Evolutionary conservation across 2,888 invertebrate genomes (phyloP), one percentile per base, ranked within the genome.

Genomic region (Orthonychiurus folsomi): DNA sequence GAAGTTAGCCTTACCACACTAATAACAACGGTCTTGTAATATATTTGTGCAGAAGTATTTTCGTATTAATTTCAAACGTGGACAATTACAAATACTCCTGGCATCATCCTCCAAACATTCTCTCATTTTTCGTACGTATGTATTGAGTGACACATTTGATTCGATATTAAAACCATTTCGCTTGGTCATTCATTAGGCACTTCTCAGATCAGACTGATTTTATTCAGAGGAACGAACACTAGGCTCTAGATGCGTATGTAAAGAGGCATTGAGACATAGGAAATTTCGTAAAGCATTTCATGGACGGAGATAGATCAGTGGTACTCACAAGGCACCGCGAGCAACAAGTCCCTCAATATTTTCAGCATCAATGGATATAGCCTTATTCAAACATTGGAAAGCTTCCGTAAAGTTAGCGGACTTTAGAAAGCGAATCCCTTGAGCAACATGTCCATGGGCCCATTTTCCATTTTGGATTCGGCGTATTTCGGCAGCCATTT

Each of bases 341-440:
- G 93, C 93, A 1, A 93, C 93, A 62, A 93, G 80, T 26, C 92
- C 93, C 79, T 93, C 93, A 1, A 93, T 91, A 79, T 93, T 93
- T 73, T 88, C 84, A 0, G 91, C 87, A 79, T 93, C 93, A 73
- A 93, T 93, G 76, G 85, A 89, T 58, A 96, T 79, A 2, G 95
- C 96, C 78, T 91, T 92, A 78, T 93, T 93, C 53, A 93, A 82
- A 76, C 92, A 92, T 76, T 93, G 93, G 79, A 94, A 91, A 48
- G 95, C 95, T 80, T 96, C 95, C 0, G 90, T 87, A 77, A 92
- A 92, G 73, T 89, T 84, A 54, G 93, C 93, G 55, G 88, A 86
- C 79, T 95, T 95, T 80, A 94, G 94, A 79, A 90, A 89, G 75
- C 89, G 88, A 74, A 95, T 93, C 25, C 95, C 95, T 78, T 93